Base-by-base conservation (phyloP, 2,797 vertebrate genomes). In the Paguma larvata region DNA sequence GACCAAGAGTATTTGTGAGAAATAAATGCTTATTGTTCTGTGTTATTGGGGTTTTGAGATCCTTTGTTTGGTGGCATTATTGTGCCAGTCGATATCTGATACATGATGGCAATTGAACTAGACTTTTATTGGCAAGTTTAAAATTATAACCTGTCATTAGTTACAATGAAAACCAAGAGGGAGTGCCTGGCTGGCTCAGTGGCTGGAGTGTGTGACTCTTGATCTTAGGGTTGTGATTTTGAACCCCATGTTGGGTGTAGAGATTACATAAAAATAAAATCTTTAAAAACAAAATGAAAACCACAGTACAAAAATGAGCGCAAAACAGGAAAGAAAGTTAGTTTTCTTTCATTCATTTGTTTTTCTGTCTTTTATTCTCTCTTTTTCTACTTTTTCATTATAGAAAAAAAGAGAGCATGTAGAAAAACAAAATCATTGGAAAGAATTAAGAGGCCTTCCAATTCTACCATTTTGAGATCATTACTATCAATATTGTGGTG, bases 1-100 rank as follows among this genome's bases (percentile, higher is more conserved):
- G 32, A 93, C 14, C n/a, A 68, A 65, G 68, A 82, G 38, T 38
- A 63, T 56, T 9, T 53, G 7, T 51, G 68, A 75, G 59, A 78
- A 93, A 87, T 53, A 86, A 77, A 92, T 79, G 14, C 41, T 94
- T 59, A 56, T 27, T 75, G n/a, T 77, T 85, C 19, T n/a, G 18
- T 27, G 59, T 8, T 8, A 12, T n/a, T 83, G 23, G 56, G 19
- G 2, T 27, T 93, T 59, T 70, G 8, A 53, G 27, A 86, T 48
- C 1, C 6, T 78, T 86, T 94, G 11, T 73, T 62, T 51, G 41
- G 6, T 82, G 18, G 53, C 63, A n/a, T 70, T 87, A 6, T 70
- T 44, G 44, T 88, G 23, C 9, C 41, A 91, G 3, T 53, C 11
- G 2, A 44, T 73, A 72, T 67, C 14, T 32, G 16, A 79, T 46